Conservation (phyloP, 2,888 invertebrate genomes). For the Pseudanteris insignis region DNA sequence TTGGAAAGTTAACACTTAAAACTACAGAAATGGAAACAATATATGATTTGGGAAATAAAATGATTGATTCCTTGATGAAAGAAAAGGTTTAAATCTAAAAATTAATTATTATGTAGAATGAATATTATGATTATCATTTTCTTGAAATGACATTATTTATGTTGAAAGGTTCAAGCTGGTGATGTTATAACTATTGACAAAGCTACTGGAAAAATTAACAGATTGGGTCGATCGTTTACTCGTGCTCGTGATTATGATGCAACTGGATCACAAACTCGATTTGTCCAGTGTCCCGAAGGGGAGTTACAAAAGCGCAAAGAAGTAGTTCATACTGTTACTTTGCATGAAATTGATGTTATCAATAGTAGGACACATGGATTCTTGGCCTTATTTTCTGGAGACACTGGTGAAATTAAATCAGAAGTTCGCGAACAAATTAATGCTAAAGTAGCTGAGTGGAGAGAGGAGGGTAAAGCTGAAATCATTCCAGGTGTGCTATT, state of each 20-base stretch:
- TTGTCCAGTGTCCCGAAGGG: conserved; percentile 98
- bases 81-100: conserved; percentile 76
- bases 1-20: conserved; percentile 95
- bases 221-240: conserved; percentile 92
- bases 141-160: no score
- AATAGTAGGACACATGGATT: conserved; percentile 98
- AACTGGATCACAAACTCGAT: conserved; percentile 83
- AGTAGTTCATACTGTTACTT: conserved; percentile 95
- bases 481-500: conserved; percentile 98
- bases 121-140: no score
- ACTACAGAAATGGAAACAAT: conserved; percentile 99
- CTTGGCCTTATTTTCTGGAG: conserved; percentile 96
- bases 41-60: conserved; percentile 97
- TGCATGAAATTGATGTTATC: conserved; percentile 99
- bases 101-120: no score
- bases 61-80: conserved; percentile 95
- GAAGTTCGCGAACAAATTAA: conserved; percentile 99
- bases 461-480: conserved; percentile 99
- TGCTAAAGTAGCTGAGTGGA: conserved; percentile 96
- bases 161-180: conserved; percentile 80
- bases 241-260: conserved; percentile 98
- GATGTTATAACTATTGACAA: conserved; percentile 99
- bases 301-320: conserved; percentile 98
- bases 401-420: conserved; percentile 97
- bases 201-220: conserved; percentile 93